Conservation (phyloP, 2,113 vertebrate species). For the Aviceda subcristata region DNA sequence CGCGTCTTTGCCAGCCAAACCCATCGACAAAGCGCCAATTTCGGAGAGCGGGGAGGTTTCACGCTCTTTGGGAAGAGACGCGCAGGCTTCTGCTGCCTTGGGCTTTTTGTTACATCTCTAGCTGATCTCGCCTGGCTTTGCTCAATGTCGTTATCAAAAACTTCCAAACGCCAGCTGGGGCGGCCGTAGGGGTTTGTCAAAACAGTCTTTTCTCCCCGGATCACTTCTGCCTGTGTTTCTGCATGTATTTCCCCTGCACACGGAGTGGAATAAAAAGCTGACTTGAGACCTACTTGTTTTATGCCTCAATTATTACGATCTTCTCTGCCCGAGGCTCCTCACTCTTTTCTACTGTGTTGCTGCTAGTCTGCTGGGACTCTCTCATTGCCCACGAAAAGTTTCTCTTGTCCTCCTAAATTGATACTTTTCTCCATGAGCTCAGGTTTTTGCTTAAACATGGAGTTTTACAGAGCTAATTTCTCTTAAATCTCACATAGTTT, state of each 20-base stretch:
- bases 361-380: background rate
- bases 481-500: background rate
- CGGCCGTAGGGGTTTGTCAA: background rate
- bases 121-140: background rate
- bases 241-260: background rate
- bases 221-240: background rate
- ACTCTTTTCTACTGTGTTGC: background rate
- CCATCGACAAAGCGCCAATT: background rate
- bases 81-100: fast-evolving
- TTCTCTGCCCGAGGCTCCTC: slow-evolving; percentile 1
- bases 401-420: background rate
- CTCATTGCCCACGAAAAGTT: background rate
- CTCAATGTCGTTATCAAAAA: background rate
- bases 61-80: background rate
- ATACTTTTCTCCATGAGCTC: background rate
- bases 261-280: background rate
- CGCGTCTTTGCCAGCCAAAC: background rate
- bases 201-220: background rate
- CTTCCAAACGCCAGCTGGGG: background rate
- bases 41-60: background rate
- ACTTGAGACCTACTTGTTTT: background rate
- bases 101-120: background rate
- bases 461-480: background rate
- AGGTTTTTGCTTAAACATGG: background rate
- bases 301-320: slow-evolving; percentile 12